These are phyloP conservation scores for Eurypyga helias DNA, from an alignment of 2,113 vertebrate species.

Conservation along the genomic window DNA sequence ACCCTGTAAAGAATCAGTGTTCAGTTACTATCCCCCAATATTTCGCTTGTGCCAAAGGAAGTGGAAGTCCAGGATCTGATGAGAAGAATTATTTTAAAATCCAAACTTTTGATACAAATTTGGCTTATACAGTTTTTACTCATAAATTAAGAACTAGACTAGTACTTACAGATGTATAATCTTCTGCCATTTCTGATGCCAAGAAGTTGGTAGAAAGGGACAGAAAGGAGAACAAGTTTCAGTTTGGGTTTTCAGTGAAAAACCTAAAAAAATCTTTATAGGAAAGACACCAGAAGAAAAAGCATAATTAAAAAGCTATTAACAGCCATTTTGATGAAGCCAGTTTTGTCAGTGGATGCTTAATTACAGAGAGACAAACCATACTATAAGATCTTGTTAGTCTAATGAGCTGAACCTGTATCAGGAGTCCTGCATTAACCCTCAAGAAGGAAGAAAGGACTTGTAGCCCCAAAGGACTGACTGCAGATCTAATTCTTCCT, in stretches of 20 bases:
- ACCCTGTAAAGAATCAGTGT: not conserved
- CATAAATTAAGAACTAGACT: not conserved
- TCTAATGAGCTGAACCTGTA: not conserved
- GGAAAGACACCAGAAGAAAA: not conserved
- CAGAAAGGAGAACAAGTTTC: not conserved
- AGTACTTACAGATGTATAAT: not conserved
- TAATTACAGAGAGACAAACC: not conserved
- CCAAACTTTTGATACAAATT: not conserved
- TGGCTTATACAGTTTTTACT: not conserved
- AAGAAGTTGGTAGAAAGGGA: not conserved
- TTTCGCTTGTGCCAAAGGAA: not conserved
- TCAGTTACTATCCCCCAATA: too few relatives aligned
- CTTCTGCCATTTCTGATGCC: not conserved
- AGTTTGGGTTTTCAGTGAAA: not conserved
- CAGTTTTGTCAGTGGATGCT: not conserved
- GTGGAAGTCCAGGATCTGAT: not conserved
- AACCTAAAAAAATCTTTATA: not conserved
- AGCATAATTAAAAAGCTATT: not conserved
- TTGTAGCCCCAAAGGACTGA: not conserved
- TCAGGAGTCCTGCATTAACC: not conserved
- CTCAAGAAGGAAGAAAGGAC: not conserved
- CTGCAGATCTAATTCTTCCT: not conserved
- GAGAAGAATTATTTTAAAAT: not conserved
- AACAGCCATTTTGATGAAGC: not conserved
- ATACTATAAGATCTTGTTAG: rapidly evolving